Evolutionary conservation across 2,113 vertebrate species (phyloP).

Genomic region (Pachyramphus minor): DNA sequence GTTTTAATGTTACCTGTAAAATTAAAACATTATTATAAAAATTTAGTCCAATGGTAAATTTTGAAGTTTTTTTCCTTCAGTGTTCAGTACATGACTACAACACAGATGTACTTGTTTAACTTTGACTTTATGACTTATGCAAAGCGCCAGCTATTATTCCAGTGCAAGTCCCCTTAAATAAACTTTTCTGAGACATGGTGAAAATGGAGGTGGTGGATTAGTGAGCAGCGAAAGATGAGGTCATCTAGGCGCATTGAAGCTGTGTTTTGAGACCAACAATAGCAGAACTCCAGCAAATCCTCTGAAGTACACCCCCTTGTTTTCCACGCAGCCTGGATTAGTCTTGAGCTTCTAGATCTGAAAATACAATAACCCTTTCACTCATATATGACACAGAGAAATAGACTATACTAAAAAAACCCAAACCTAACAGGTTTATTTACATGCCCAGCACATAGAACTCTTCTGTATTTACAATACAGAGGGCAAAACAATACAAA

Average conservation of each 20-base stretch:
- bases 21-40: not conserved
- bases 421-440: conserved; percentile 44
- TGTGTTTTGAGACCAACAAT: conserved; percentile 52
- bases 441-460: conserved; percentile 36
- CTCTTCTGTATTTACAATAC: conserved; percentile 3
- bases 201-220: conserved; percentile 57
- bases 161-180: conserved; percentile 46
- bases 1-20: not conserved
- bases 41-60: not conserved
- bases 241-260: conserved; percentile 50
- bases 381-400: conserved; percentile 54
- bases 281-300: conserved; percentile 62
- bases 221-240: conserved; percentile 38
- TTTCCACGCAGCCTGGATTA: conserved; percentile 67
- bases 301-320: conserved; percentile 72
- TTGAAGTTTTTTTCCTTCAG: not conserved
- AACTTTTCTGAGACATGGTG: conserved; percentile 60
- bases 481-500: conserved; percentile 26
- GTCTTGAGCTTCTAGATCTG: conserved; percentile 57
- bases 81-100: not conserved
- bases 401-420: conserved; percentile 27
- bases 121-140: conserved; percentile 56
- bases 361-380: conserved; percentile 67
- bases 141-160: conserved; percentile 39
- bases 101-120: conserved; percentile 53